A percentile compares a stretch with the other conserved stretches of the same genome.
Conservation (phyloP, 2,113 vertebrate species). For the Anarhynchus alexandrinus region DNA sequence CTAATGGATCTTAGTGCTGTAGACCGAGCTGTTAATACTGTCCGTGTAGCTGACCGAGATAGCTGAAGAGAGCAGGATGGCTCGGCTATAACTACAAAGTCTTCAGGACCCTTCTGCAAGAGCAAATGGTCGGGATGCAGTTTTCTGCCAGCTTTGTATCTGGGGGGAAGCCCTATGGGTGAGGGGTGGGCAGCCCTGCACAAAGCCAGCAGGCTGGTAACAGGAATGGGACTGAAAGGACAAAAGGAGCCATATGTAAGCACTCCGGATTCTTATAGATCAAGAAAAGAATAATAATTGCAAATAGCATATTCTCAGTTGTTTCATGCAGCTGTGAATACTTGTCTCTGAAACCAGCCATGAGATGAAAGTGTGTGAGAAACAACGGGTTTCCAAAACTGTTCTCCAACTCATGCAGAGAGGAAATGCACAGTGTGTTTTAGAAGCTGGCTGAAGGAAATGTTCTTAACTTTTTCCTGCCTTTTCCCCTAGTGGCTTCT, state of each 20-base stretch:
- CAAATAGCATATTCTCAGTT: conserved; percentile 3
- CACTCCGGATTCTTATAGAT: not conserved
- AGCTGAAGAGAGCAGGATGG: not conserved
- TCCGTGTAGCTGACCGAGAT: not conserved
- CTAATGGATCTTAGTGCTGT: not conserved
- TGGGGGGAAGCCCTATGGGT: not conserved
- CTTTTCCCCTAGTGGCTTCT: conserved; percentile 43
- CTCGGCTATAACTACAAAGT: not conserved
- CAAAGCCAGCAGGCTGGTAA: not conserved
- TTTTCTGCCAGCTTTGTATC: not conserved
- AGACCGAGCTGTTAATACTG: not conserved
- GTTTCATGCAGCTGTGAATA: conserved; percentile 14
- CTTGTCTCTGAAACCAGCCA: conserved; percentile 18
- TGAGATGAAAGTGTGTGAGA: not conserved
- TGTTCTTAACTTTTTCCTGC: conserved; percentile 37
- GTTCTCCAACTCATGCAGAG: not conserved
- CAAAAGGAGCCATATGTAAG: not conserved
- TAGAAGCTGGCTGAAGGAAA: conserved; percentile 55
- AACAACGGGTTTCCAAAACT: not conserved
- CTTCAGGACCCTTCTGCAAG: not conserved
- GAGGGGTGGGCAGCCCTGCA: not conserved
- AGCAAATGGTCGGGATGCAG: not conserved
- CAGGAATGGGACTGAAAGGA: not conserved
- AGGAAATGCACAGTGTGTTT: conserved; percentile 33
- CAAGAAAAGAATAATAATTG: not conserved